Evolutionary conservation across 1,140 invertebrate species (phyloP).

Genomic region (Drosophila ohnishii): DNA sequence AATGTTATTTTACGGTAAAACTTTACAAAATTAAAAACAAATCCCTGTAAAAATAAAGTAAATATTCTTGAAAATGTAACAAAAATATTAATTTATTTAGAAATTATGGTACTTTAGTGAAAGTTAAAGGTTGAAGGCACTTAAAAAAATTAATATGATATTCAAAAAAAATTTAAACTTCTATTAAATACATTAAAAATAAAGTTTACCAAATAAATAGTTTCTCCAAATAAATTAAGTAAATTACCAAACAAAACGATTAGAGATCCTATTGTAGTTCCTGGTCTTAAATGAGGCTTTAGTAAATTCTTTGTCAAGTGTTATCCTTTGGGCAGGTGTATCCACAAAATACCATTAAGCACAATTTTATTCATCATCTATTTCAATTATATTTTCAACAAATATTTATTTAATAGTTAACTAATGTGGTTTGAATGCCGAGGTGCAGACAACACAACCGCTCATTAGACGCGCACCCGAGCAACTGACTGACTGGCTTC

Average conservation of each 20-base stretch:
- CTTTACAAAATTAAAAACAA: too few species aligned
- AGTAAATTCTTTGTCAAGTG: neutral
- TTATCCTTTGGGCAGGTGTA: neutral
- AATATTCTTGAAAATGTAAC: too few species aligned
- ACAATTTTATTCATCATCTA: neutral
- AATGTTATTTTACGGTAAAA: neutral
- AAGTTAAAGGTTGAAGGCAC: neutral
- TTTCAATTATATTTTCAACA: neutral
- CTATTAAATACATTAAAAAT: neutral
- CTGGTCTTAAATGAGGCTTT: neutral
- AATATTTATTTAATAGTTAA: neutral
- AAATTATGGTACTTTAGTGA: fast-evolving
- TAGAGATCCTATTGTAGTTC: neutral
- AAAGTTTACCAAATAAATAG: neutral
- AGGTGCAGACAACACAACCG: constrained; percentile 44
- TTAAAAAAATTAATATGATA: too few species aligned
- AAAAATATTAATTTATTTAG: neutral
- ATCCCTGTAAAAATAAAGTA: too few species aligned
- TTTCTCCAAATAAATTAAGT: neutral
- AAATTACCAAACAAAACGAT: neutral
- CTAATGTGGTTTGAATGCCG: neutral
- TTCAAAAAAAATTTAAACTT: neutral
- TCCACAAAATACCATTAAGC: neutral
- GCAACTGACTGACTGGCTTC: constrained; percentile 56
- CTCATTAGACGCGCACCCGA: constrained; percentile 49